Base-by-base conservation (phyloP, 1,140 invertebrate species). In the Goniozus legneri region DNA sequence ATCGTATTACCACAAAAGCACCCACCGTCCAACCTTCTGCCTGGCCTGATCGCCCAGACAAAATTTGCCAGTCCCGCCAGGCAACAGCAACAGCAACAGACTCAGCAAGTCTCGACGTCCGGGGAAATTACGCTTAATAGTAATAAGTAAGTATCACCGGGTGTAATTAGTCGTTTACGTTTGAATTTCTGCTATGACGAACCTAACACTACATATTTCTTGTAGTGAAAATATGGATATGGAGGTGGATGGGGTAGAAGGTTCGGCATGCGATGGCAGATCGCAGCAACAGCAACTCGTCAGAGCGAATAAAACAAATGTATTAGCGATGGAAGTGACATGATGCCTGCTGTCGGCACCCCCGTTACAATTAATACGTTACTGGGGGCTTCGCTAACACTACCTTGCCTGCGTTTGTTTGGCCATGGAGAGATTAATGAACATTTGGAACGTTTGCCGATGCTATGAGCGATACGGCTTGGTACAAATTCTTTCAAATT, bases 81-180 rank as follows among this genome's bases (percentile, higher is more conserved):
- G 58, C 72, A 73, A 42, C 67, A 67, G 35, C 65, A 69, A 33
- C 64, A 62, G 35, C 52, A 54, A 33, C 67, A 67, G 51, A 56
- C 50, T 47, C 67, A 70, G 48, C 70, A 72, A 61, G 69, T 75
- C 60, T 63, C 73, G 62, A 65, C 70, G 61, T 69, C 74, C 52
- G 73, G 73, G 67, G 74, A 76, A 71, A 76, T 74, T 75, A 73
- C 71, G 71, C 73, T 76, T 75, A 76, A 71, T 76, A 74, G 71
- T 73, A 75, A 75, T 75, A 76, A 73, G 74, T 76, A 53, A 67
- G 43, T 42, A 24, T n/a, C 47, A 50, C 33, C n/a, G n/a, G n/a
- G n/a, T n/a, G n/a, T n/a, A n/a, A n/a, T n/a, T n/a, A n/a, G n/a
- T n/a, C n/a, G n/a, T n/a, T n/a, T n/a, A n/a, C n/a, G n/a, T n/a